Conservation (phyloP, 2,888 invertebrate species). For the Omphaloscelis lunosa region DNA sequence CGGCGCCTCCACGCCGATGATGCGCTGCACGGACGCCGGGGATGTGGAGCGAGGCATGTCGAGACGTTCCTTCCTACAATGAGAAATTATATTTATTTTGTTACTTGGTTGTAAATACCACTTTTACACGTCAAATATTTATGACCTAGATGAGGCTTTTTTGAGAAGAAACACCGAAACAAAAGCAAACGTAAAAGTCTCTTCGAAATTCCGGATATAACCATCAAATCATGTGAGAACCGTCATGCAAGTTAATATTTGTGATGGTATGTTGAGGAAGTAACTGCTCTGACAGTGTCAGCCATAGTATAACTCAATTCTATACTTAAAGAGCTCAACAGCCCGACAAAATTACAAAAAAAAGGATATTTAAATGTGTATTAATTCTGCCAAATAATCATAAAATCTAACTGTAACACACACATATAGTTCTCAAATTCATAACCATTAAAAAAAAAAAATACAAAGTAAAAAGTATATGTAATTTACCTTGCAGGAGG, state of each 20-base stretch:
- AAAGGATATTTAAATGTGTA: background rate
- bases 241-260: no score
- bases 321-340: background rate
- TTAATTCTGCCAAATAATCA: background rate
- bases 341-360: background rate
- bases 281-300: background rate
- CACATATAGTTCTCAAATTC: background rate
- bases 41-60: constrained; percentile 86
- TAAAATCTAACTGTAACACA: background rate
- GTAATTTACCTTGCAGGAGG: constrained; percentile 84
- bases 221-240: background rate
- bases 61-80: constrained; percentile 84
- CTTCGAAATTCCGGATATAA: background rate
- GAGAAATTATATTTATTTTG: constrained; percentile 60
- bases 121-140: background rate
- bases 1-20: constrained; percentile 83
- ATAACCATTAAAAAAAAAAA: background rate
- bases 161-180: background rate
- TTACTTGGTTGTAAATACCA: background rate
- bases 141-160: background rate
- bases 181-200: background rate
- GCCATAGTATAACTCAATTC: no score
- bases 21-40: constrained; percentile 87
- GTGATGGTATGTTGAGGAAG: background rate
- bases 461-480: background rate